A percentile compares a stretch with the other conserved stretches of the same genome.
Evolutionary conservation across 2,888 invertebrate species (phyloP).

Genomic region (Macaria liturata): DNA sequence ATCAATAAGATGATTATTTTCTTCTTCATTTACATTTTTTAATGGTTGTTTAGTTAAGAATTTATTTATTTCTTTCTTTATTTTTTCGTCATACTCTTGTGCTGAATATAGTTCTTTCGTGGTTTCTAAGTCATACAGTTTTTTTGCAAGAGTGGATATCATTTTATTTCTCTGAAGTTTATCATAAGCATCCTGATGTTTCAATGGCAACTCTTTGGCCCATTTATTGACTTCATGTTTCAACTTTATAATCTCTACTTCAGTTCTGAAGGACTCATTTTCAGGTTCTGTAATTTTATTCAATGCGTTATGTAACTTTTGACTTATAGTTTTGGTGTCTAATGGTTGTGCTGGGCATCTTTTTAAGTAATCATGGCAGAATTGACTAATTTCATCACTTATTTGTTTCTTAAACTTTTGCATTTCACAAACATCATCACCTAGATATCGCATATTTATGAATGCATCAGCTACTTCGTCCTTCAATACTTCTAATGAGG

Average conservation of each 20-base stretch:
- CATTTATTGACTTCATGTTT: conserved; percentile 53
- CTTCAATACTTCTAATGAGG: conserved; percentile 53
- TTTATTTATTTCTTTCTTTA: conserved; percentile 46
- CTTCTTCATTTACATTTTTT: conserved; percentile 28
- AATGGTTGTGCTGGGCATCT: conserved; percentile 44
- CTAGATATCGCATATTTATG: conserved; percentile 51
- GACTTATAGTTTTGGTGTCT: conserved; percentile 43
- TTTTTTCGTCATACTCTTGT: conserved; percentile 33
- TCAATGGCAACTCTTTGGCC: conserved; percentile 47
- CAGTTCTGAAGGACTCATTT: conserved; percentile 47
- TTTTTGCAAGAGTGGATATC: conserved; percentile 46
- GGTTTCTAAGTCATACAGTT: conserved; percentile 51
- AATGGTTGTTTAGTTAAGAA: conserved; percentile 50
- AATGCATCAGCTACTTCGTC: conserved; percentile 61
- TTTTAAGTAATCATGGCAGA: conserved; percentile 53
- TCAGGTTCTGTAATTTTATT: conserved; percentile 48
- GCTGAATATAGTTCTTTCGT: conserved; percentile 36
- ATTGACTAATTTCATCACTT: conserved; percentile 47
- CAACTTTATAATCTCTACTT: conserved; percentile 50
- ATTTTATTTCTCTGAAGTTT: conserved; percentile 45
- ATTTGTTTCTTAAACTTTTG: conserved; percentile 49
- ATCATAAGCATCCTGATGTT: conserved; percentile 35
- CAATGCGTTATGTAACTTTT: conserved; percentile 50
- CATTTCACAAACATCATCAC: conserved; percentile 39
- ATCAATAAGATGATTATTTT: conserved; percentile 31